Base-by-base conservation (phyloP, 2,888 invertebrate genomes). In the Chromoteleia sp. region DNA sequence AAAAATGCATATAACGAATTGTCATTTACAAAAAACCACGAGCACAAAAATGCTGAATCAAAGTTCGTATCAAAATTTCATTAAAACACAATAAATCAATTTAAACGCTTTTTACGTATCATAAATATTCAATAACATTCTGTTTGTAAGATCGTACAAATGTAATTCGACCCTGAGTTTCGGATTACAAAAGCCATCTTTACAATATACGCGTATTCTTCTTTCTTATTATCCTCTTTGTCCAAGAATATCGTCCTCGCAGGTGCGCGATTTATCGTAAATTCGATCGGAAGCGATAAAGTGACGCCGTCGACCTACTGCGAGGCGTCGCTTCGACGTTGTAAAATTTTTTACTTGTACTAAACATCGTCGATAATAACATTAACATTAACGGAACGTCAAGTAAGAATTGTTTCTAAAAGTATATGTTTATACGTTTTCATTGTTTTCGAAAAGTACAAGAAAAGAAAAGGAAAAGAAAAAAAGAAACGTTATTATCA, bases 231-330 rank as follows among this genome's bases (percentile, higher is more conserved):
- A 43, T 71, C 36, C 45, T 65, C 65, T 67, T 71, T 76, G 71
- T 71, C 10, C 59, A 33, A 71, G 59, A 63, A 67, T 76, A 81
- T 76, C 70, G 71, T 76, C 75, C 65, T 81, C 54, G 81, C 81
- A 81, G 81, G 81, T 81, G 76, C 81, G 61, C 74, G 81, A 81
- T 81, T 77, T 73, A 73, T 77, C 76, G 61, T 41, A 41, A 71
- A 70, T 76, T 76, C 73, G 65, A 77, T 73, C 76, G 61, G 61
- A 17, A 58, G 61, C 67, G 67, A 81, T 73, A 76, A 71, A 73
- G 54, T 68, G 63, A 77, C 76, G 61, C 76, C 67, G 36, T 63
- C 59, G 71, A 71, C 81, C 71, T 67, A 70, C 54, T 67, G 58
- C 54, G 25, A 76, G 48, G 71, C 54, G 59, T 70, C 58, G 43